Base-by-base conservation (phyloP, 1,140 invertebrate species). In the Cydia fagiglandana region DNA sequence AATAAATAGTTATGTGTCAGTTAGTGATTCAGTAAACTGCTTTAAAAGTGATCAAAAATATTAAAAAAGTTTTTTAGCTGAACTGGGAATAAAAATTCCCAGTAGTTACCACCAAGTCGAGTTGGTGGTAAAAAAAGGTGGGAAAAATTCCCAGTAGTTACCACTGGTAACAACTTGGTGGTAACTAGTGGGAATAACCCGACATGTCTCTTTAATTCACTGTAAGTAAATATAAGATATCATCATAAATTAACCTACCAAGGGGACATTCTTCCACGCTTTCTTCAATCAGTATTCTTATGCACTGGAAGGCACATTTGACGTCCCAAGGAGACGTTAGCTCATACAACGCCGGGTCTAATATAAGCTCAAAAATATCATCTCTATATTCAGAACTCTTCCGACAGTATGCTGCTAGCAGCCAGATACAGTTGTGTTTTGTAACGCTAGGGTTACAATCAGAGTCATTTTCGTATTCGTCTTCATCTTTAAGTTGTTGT, bases 341-440 rank as follows among this genome's bases (percentile, higher is more conserved):
- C 75, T 86, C 83, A 73, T 91, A 91, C 34, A 87, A 50, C 64
- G 85, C 83, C n/a, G 79, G 74, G 77, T 90, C 84, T 6, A 91
- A 76, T 77, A 92, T 84, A 38, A 86, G 81, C 34, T 88, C 85
- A 0, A 88, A 75, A 50, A 92, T 50, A 70, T 91, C 90, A 17
- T 86, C 82, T 12, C 85, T 84, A 70, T 86, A 88, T 45, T 79
- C 76, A 30, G 74, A 77, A 1, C 64, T 50, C 34, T 82, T 81
- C 38, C 83, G 83, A 78, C 91, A 92, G 73, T 88, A 91, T 3
- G 87, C 84, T 12, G 88, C 86, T 4, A 92, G 76, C 1, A 88
- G 66, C 70, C 82, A 81, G 1, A 90, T 79, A 38, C 86, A 88
- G 34, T 88, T 85, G 41, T 86, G 81, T 79, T 84, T 88, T 17